Evolutionary conservation across 2,888 invertebrate genomes (phyloP).

Genomic region (Drosophila nigritarsus): DNA sequence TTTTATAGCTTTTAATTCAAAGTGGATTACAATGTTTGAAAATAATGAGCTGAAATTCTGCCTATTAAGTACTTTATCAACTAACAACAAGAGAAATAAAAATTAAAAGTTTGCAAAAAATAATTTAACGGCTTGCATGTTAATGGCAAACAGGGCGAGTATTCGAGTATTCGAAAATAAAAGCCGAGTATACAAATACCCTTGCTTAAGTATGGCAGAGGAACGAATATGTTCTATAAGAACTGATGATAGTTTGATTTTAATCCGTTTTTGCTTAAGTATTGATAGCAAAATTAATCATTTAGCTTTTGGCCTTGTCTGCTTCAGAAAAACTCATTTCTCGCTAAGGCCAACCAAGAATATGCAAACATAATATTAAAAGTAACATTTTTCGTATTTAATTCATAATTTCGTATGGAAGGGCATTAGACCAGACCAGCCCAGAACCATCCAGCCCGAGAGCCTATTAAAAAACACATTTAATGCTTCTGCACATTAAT

Average conservation of each 20-base stretch:
- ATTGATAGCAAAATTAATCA: background rate
- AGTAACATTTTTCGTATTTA: background rate
- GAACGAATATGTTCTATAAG: background rate
- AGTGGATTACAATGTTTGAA: constrained; percentile 58
- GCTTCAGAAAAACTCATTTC: background rate
- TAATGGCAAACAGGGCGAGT: constrained; percentile 31
- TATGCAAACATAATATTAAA: background rate
- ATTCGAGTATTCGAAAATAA: constrained; percentile 15
- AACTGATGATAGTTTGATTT: background rate
- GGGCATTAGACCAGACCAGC: background rate
- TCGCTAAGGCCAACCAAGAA: background rate
- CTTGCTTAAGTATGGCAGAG: background rate
- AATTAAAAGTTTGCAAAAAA: constrained; percentile 32
- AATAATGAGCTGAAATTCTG: constrained; percentile 49
- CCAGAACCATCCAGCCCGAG: constrained; percentile 1
- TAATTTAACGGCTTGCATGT: constrained; percentile 41
- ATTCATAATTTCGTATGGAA: constrained; percentile 11
- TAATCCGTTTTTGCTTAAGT: background rate
- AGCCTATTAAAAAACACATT: constrained; percentile 49
- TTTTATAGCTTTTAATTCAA: constrained; percentile 53
- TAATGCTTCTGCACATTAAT: constrained; percentile 69
- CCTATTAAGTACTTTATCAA: constrained; percentile 61
- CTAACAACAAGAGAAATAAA: constrained; percentile 33
- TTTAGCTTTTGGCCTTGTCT: background rate
- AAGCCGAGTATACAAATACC: background rate